Conservation (phyloP, 2,797 vertebrate genomes). For the Epinephelus coioides region DNA sequence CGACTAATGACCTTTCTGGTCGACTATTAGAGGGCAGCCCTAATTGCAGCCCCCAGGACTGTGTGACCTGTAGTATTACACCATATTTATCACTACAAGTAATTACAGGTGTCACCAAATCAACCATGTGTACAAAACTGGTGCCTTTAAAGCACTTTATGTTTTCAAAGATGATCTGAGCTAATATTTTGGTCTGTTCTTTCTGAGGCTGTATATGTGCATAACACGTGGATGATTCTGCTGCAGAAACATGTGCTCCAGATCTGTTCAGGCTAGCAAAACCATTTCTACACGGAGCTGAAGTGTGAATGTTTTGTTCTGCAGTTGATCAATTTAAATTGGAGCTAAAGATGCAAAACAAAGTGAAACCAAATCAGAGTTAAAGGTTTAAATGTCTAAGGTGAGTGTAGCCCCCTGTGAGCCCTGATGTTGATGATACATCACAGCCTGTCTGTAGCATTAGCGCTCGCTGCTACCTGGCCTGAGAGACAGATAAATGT, state of each 20-base stretch:
- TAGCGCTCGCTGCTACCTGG: neutral
- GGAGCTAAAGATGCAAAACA: constrained; percentile 10
- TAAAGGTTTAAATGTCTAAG: neutral
- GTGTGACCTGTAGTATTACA: no score
- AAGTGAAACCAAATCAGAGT: neutral
- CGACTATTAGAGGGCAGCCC: no score
- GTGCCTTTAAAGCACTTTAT: no score
- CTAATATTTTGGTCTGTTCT: no score
- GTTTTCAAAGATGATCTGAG: no score
- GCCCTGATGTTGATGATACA: neutral
- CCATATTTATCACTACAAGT: no score
- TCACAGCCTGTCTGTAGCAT: neutral
- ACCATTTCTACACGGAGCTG: neutral
- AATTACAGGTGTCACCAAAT: no score
- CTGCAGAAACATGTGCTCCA: neutral
- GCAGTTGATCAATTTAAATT: neutral
- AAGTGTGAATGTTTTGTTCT: neutral
- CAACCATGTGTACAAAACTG: no score
- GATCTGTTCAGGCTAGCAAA: neutral
- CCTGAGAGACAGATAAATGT: neutral
- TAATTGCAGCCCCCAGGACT: no score
- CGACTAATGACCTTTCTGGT: no score
- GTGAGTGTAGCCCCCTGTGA: neutral
- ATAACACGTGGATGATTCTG: no score
- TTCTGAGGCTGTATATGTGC: no score